Evolutionary conservation across 2,888 invertebrate genomes (phyloP).

Genomic region (Epiblema foenella): DNA sequence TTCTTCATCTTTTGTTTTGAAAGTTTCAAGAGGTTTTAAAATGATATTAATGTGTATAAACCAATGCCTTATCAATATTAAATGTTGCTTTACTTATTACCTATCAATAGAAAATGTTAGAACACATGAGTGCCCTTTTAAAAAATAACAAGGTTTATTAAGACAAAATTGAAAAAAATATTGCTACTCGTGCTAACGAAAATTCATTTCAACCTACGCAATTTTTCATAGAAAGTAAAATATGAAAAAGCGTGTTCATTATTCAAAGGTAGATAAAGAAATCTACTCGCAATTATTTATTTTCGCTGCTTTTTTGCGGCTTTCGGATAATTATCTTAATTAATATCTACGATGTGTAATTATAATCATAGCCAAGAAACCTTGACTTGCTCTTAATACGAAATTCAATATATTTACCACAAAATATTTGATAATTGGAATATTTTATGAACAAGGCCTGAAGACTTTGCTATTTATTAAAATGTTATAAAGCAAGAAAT

Average conservation of each 20-base stretch:
- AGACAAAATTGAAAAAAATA: not conserved
- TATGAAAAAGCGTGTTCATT: not conserved
- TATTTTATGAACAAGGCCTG: slow-evolving; percentile 1
- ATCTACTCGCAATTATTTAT: slow-evolving; percentile 11
- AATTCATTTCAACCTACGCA: not conserved
- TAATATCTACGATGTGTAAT: slow-evolving; percentile 12
- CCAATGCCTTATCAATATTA: too few relatives aligned
- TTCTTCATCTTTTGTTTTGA: too few relatives aligned
- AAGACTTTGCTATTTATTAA: not conserved
- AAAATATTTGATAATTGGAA: slow-evolving; percentile 12
- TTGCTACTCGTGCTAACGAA: not conserved
- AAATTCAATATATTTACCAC: slow-evolving; percentile 4
- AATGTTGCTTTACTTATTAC: too few relatives aligned
- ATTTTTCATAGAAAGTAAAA: slow-evolving; percentile 10
- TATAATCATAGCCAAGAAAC: slow-evolving; percentile 3
- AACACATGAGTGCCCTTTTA: too few relatives aligned
- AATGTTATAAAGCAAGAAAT: not conserved
- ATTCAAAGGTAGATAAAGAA: slow-evolving; percentile 14
- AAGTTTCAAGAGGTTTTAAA: too few relatives aligned
- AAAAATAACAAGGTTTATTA: not conserved
- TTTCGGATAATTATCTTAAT: slow-evolving; percentile 9
- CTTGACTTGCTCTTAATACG: not conserved
- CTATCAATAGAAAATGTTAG: too few relatives aligned
- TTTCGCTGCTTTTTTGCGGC: not conserved
- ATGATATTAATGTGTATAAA: too few relatives aligned